Percentiles rank a stretch among this genome's conserved stretches.
These are phyloP conservation scores for Peromyscus polionotus DNA, from an alignment of 2,113 vertebrate genomes.

Conservation along the genomic window DNA sequence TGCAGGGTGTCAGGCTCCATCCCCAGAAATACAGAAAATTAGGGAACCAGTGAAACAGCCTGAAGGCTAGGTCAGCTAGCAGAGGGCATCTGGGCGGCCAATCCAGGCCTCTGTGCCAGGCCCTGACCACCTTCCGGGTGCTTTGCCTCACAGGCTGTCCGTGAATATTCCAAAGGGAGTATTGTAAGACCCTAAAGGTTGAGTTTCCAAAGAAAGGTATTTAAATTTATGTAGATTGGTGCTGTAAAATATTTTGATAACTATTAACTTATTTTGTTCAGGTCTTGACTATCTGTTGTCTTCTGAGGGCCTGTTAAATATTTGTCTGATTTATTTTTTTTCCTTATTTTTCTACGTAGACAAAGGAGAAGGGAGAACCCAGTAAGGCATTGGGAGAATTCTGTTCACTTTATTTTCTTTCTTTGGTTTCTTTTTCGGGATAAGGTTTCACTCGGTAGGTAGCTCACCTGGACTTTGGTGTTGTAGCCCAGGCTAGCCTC, in stretches of 20 bases:
- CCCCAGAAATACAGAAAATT: not conserved
- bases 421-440: not conserved
- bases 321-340: not conserved
- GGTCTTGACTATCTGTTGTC: conserved; percentile 60
- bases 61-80: not conserved
- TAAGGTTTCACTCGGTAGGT: not conserved
- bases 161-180: not conserved
- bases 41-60: not conserved
- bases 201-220: conserved; percentile 82
- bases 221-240: conserved; percentile 80
- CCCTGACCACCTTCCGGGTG: not conserved
- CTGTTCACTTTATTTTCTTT: not conserved
- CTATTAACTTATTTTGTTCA: conserved; percentile 85
- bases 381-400: not conserved
- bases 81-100: rapidly evolving
- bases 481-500: not conserved
- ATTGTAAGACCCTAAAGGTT: conserved; percentile 45
- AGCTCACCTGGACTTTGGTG: not conserved
- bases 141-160: not conserved
- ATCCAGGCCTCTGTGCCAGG: rapidly evolving
- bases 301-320: conserved; percentile 43
- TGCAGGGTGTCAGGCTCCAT: not conserved
- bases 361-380: not conserved
- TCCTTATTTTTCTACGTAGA: conserved; percentile 1
- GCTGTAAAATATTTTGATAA: conserved; percentile 81